A percentile compares a stretch with the other conserved stretches of the same genome.
Conservation (phyloP, 1,140 invertebrate genomes). For the Catajapyx aquilonaris region DNA sequence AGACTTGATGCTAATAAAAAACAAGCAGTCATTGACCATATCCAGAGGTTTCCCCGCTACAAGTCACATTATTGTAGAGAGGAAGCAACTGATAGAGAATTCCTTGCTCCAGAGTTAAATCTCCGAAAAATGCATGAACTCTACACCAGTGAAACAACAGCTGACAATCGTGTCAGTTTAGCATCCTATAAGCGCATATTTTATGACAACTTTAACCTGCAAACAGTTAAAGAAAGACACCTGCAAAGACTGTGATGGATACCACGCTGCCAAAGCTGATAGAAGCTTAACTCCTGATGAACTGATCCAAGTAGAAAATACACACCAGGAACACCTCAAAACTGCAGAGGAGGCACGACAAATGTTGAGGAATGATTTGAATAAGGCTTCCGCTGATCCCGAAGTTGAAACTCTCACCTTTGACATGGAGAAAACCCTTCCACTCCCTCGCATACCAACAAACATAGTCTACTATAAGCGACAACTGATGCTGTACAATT, state of each 20-base stretch:
- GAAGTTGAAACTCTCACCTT: conserved; percentile 12
- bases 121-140: background rate
- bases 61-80: conserved; percentile 1
- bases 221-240: conserved; percentile 2
- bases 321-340: conserved; percentile 4
- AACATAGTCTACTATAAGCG: conserved; percentile 16
- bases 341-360: conserved; percentile 1
- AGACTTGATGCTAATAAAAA: background rate
- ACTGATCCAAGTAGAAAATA: background rate
- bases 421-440: conserved; percentile 18
- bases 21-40: conserved; percentile 1
- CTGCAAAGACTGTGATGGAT: background rate
- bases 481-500: conserved; percentile 15
- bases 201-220: conserved; percentile 1
- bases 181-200: background rate
- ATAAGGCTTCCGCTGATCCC: conserved; percentile 2
- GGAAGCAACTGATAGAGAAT: background rate
- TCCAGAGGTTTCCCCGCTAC: conserved; percentile 1
- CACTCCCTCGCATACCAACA: conserved; percentile 15
- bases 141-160: background rate
- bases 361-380: background rate
- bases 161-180: background rate
- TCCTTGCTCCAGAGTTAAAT: background rate
- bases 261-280: background rate
- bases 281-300: background rate